Base-by-base conservation (phyloP, 64 coral and sea anemone species). In the Montipora efflorescens region DNA sequence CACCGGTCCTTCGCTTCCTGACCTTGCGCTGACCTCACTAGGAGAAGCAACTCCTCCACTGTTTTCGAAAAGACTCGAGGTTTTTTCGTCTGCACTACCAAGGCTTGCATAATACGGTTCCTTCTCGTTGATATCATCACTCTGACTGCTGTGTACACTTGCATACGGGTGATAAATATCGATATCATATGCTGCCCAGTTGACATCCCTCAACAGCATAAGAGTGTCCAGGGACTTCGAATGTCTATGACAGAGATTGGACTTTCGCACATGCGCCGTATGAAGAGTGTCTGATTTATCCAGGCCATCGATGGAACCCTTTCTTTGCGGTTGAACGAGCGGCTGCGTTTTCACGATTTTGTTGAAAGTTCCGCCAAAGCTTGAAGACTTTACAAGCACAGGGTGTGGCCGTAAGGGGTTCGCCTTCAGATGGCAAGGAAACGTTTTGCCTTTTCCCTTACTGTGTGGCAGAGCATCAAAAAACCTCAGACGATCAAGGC, bases 141-240 rank as follows among this genome's bases (percentile, higher is more conserved):
- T 46, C 21, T 81, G 92, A 53, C 75, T 88, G 46, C 85, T 57
- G 57, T 89, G 83, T 1, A 98, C 90, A 79, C 96, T 98, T 66
- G 91, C 96, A 51, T 98, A 98, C 2, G 93, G 92, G 52, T 98
- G 96, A 52, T 91, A 92, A 44, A 98, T 90, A 46, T 95, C 93
- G 46, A 93, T 76, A 81, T 88, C 81, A 23, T 89, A 78, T 13
- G 93, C 78, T 28, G 88, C 95, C 59, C 83, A 92, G 59, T 94
- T 90, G 1, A 95, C 47, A 10, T 95, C 93, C 18, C 78, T 91
- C 23, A 98, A 66, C 13, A 98, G 79, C 14, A 95, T 43, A n/a
- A 98, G 84, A 15, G 96, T 98, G 70, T 98, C 96, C 47, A 98
- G 84, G 64, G 96, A 98, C 55, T 98, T 98, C 2, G 96, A 98